Evolutionary conservation across 2,113 vertebrate species (phyloP), one percentile per base, ranked within the genome.

Genomic region (Etia nguti): DNA sequence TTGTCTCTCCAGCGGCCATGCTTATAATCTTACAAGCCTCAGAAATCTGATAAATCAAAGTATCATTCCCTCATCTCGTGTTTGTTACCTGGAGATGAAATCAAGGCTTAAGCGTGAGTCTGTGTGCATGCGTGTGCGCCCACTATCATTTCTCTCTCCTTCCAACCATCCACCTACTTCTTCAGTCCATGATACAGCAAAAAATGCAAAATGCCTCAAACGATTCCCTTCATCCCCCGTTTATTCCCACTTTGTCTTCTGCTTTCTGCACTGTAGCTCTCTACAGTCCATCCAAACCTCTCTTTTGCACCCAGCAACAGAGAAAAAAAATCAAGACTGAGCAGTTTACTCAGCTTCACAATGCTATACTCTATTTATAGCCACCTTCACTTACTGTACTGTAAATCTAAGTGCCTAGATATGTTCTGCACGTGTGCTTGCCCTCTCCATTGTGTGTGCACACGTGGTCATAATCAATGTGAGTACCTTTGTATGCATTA

Each of bases 261-360:
- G 36, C 60, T 70, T 85, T 75, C 12, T 31, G 79, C 13, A 81
- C 57, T 79, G n/a, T 10, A 22, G 31, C 75, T 62, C 57, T 9
- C 26, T 54, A 12, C 79, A 24, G 77, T 59, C 75, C 80, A 41
- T 79, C 81, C 43, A 73, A 59, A 20, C 26, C 9, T 13, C 75
- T 29, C 24, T 56, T 90, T 92, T 90, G 89, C 93, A 86, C 92
- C 90, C 91, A 89, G 92, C 92, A 92, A 94, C 92, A 94, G 92
- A 90, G 36, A 38, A 68, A 68, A 68, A 62, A 79, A 90, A 79
- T 77, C 57, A 8, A 29, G 55, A 52, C 43, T 83, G 86, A 90
- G 82, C 81, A 86, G 43, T 83, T 79, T 87, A 90, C 87, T 87
- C 87, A 18, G 41, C 88, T 88, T 90, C 26, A 88, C 56, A 36